Evolutionary conservation across 2,888 invertebrate species (phyloP).

Genomic region (Nomada fabriciana): DNA sequence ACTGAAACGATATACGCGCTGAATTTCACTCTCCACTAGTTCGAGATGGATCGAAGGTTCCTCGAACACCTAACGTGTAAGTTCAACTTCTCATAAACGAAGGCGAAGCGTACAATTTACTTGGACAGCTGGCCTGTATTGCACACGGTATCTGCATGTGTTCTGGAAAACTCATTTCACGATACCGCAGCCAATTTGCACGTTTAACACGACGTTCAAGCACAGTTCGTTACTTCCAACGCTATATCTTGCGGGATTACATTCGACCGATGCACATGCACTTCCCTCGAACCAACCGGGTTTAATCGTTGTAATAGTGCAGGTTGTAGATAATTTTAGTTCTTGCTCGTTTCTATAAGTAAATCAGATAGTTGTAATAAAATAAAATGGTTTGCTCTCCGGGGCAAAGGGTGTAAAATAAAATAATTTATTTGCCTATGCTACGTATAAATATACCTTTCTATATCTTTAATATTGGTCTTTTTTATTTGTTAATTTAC

Average conservation of each 20-base stretch:
- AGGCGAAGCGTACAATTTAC: constrained; percentile 35
- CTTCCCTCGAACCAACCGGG: neutral
- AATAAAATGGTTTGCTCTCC: no score
- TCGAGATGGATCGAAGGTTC: constrained; percentile 23
- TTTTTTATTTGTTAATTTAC: no score
- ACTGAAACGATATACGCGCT: neutral
- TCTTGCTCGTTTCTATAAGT: no score
- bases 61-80: constrained; percentile 7
- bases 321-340: neutral
- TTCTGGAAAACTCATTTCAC: neutral
- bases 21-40: constrained; percentile 1
- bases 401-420: no score
- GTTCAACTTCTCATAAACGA: neutral
- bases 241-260: neutral
- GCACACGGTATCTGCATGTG: constrained; percentile 17
- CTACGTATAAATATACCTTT: no score
- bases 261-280: neutral
- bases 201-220: constrained; percentile 4
- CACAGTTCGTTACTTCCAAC: neutral
- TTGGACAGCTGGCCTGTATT: constrained; percentile 36
- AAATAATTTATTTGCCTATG: no score
- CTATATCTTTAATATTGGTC: no score
- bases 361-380: no score
- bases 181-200: constrained; percentile 1
- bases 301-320: neutral